Conservation (phyloP, 2,797 vertebrate genomes). For the Hydrocynus forskahlii region DNA sequence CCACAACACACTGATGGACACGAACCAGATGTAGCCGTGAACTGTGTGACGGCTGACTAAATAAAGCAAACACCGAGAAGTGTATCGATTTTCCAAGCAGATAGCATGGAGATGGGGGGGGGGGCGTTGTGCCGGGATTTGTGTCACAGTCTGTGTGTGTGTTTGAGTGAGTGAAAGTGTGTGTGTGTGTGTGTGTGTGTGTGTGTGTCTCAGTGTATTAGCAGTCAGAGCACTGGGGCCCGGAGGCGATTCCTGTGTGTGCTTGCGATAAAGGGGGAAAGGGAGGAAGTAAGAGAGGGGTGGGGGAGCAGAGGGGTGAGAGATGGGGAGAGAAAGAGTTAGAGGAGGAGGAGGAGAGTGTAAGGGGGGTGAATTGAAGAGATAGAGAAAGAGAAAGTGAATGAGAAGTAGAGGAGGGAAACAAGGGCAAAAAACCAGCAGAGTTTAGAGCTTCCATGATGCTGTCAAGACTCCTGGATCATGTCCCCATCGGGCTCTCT, state of each 20-base stretch:
- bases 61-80: constrained; percentile 54
- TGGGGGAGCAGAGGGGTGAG: constrained; percentile 45
- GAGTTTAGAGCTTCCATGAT: constrained; percentile 76
- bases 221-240: constrained; percentile 79
- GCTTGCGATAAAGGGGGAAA: constrained; percentile 80
- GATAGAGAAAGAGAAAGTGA: constrained; percentile 41
- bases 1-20: constrained; percentile 59
- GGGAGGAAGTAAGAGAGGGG: constrained; percentile 77
- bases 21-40: constrained; percentile 54
- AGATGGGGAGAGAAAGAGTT: constrained; percentile 48
- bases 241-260: constrained; percentile 84
- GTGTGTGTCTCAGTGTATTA: constrained; percentile 74
- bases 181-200: constrained; percentile 56
- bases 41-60: constrained; percentile 51
- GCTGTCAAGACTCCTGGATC: constrained; percentile 77
- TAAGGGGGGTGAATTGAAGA: constrained; percentile 43
- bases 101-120: constrained; percentile 60
- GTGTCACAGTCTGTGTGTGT: constrained; percentile 51
- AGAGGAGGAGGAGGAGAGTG: constrained; percentile 53
- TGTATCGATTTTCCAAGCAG: constrained; percentile 72
- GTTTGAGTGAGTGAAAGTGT: constrained; percentile 58
- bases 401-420: constrained; percentile 26
- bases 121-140: constrained; percentile 65
- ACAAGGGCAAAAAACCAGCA: constrained; percentile 67
- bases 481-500: constrained; percentile 73